Percentiles rank a stretch among this genome's conserved stretches.
Conservation (phyloP, 1,140 invertebrate species). For the Drosophila pectinifera region DNA sequence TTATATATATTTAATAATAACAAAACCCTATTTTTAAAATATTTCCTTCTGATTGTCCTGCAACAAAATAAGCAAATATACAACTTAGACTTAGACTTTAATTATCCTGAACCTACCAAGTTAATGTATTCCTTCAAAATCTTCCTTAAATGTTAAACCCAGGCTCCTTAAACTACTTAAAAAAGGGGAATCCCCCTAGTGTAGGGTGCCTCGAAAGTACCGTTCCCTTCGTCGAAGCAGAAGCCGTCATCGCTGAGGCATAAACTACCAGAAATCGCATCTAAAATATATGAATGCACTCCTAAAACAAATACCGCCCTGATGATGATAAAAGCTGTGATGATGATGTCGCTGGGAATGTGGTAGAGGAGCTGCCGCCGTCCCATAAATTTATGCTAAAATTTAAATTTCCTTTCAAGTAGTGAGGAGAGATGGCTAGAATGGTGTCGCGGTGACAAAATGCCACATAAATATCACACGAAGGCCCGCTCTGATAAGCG, state of each 20-base stretch:
- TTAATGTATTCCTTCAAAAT: too few relatives aligned
- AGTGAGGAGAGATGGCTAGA: constrained; percentile 61
- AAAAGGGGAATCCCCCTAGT: background rate
- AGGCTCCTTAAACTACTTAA: background rate
- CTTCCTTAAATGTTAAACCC: too few relatives aligned
- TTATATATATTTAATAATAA: too few relatives aligned
- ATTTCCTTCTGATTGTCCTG: too few relatives aligned
- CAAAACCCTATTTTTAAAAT: too few relatives aligned
- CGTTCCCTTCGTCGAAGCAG: constrained; percentile 23
- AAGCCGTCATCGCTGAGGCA: constrained; percentile 37
- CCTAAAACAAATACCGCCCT: constrained; percentile 41
- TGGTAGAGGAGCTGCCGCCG: constrained; percentile 5
- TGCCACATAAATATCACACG: constrained; percentile 79
- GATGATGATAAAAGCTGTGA: constrained; percentile 30
- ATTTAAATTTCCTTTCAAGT: constrained; percentile 78
- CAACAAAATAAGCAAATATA: too few relatives aligned
- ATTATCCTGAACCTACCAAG: too few relatives aligned
- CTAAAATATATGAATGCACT: constrained; percentile 47
- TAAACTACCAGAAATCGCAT: constrained; percentile 47
- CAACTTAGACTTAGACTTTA: too few relatives aligned
- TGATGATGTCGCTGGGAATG: constrained; percentile 41
- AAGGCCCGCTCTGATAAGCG: constrained; percentile 65
- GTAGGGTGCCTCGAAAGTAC: constrained; percentile 23
- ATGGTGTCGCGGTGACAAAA: constrained; percentile 75
- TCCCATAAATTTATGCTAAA: constrained; percentile 79